phyloP scores from a whole-genome alignment of 1,140 invertebrate genomes.

The Euwallacea similis region DNA sequence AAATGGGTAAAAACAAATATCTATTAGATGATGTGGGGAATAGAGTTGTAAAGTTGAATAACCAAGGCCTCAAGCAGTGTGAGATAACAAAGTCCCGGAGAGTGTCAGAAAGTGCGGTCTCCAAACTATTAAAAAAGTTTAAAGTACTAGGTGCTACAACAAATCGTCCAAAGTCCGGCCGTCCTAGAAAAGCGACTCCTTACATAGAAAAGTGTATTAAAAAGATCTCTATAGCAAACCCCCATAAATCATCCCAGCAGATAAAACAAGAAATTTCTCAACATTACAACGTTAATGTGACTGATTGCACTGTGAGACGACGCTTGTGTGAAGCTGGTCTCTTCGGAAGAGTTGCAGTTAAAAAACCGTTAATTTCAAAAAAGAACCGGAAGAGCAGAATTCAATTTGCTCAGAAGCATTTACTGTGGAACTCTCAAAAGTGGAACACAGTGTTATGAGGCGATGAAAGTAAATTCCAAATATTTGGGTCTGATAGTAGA shows the following conservation, averaged over 20 bases:
- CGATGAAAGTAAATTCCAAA: slow-evolving; percentile 13
- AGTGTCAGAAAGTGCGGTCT: slow-evolving; percentile 1
- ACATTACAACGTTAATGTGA: slow-evolving; percentile 7
- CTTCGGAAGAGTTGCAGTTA: neutral
- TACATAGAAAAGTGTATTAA: neutral
- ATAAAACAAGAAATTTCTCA: neutral
- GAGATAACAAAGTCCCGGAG: neutral
- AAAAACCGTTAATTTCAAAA: slow-evolving; percentile 11
- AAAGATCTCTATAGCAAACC: neutral
- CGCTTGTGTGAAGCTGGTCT: slow-evolving; percentile 6
- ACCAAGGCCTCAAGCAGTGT: slow-evolving; percentile 6
- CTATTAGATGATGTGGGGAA: no score
- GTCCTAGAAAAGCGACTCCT: neutral
- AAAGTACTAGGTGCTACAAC: neutral
- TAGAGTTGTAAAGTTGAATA: no score
- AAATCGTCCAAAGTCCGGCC: neutral
- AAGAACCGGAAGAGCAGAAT: slow-evolving; percentile 1
- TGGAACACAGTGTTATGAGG: slow-evolving; percentile 2
- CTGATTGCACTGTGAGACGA: neutral
- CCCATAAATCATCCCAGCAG: neutral
- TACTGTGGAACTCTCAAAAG: slow-evolving; percentile 1
- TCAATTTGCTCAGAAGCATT: slow-evolving; percentile 10
- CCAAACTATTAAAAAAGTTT: slow-evolving; percentile 3
- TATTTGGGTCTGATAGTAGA: slow-evolving; percentile 8
- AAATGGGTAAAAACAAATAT: no score